A percentile compares a stretch with the other conserved stretches of the same genome.
phyloP scores from a whole-genome alignment of 2,888 invertebrate species.

The Plutella xylostella region DNA sequence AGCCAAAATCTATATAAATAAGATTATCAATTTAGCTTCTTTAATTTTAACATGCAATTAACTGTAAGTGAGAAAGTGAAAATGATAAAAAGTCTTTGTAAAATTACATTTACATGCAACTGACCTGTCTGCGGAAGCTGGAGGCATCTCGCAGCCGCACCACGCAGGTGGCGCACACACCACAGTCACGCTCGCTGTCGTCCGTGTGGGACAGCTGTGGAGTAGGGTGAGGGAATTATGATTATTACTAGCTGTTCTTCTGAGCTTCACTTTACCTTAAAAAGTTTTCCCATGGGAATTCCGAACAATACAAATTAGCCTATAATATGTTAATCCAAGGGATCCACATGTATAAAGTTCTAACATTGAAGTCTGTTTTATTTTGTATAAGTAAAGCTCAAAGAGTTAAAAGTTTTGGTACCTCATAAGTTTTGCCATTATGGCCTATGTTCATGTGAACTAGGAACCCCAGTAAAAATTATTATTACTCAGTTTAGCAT shows the following conservation, averaged over 20 bases:
- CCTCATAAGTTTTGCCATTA: neutral
- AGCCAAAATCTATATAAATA: too few species aligned
- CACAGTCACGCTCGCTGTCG: slow-evolving; percentile 41
- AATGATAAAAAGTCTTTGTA: too few species aligned
- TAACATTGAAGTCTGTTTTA: neutral
- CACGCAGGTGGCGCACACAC: slow-evolving; percentile 57
- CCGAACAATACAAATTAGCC: neutral
- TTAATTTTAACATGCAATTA: too few species aligned
- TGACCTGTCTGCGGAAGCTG: slow-evolving; percentile 30
- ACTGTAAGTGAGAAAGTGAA: too few species aligned
- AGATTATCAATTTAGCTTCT: too few species aligned
- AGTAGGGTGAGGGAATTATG: neutral
- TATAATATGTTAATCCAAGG: neutral
- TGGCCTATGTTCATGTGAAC: too few species aligned
- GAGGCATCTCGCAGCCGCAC: slow-evolving; percentile 49
- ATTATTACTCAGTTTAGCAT: too few species aligned
- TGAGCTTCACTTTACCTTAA: too few species aligned
- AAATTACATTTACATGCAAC: neutral
- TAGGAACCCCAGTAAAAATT: too few species aligned
- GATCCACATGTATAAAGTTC: neutral
- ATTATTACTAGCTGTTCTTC: neutral
- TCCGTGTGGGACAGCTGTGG: slow-evolving; percentile 51
- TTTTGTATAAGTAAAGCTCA: neutral
- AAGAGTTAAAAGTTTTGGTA: neutral
- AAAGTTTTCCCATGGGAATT: too few species aligned